Base-by-base conservation (phyloP, 2,797 vertebrate species). In the Diplodus puntazzo region DNA sequence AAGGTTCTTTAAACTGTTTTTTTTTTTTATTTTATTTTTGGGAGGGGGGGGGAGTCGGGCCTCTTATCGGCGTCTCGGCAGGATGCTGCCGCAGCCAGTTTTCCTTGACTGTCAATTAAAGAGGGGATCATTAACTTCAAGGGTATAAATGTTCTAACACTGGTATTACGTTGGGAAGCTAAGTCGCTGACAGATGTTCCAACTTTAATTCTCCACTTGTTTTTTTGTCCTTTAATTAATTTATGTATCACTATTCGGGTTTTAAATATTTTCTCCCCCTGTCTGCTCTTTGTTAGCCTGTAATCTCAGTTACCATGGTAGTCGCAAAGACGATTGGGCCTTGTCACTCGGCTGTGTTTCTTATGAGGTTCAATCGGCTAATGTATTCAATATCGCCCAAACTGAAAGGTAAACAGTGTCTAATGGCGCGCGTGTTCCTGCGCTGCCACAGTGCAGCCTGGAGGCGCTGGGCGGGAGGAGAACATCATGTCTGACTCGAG, bases 131-230 rank as follows among this genome's bases (percentile, higher is more conserved):
- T 96, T 96, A 96, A 95, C 95, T 96, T 95, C 95, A 95, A 95
- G 94, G 94, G 94, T 95, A 95, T 95, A 95, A 95, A 95, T 96
- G 96, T 96, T 96, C 95, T 95, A 95, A 95, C 95, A 95, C 94
- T 95, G 93, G 95, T 95, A 95, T 96, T 95, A 95, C 91, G 91
- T 93, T 94, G 87, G 92, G 89, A 94, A 95, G 94, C 95, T 94
- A 94, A 94, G 95, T 94, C 93, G 92, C 89, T 96, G 95, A 96
- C 95, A 96, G 95, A 95, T 95, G 95, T 95, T 96, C 90, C 87
- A 94, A 94, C 93, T 96, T 96, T 95, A 96, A 95, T 96, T 96
- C 94, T 89, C 91, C 83, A 89, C 94, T 94, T 95, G 91, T 93
- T 93, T 93, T 92, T 94, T 91, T 93, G 92, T 94, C 92, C 93